Percentiles rank a stretch among this genome's conserved stretches.
These are phyloP conservation scores for Pyxicephalus adspersus DNA, from an alignment of 2,113 vertebrate species.

Conservation along the genomic window DNA sequence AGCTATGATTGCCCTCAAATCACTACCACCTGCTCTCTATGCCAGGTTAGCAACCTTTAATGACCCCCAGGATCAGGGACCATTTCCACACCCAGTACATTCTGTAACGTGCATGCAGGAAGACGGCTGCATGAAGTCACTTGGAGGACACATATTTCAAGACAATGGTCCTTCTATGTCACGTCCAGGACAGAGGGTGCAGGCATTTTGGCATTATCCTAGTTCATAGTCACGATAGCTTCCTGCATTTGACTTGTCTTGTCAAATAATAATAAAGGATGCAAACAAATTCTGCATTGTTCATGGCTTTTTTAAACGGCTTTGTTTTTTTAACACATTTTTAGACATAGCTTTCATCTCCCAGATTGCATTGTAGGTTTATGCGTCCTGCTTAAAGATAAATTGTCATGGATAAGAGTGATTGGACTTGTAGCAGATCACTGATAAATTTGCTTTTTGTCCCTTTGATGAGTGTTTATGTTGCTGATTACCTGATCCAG, in stretches of 20 bases:
- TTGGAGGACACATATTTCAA: not conserved
- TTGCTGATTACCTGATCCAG: no score
- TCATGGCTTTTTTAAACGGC: not conserved
- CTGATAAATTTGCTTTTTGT: no score
- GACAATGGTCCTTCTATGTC: constrained; percentile 5
- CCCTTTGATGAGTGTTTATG: no score
- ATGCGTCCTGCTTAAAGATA: no score
- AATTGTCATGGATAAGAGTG: no score
- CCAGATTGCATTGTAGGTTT: no score
- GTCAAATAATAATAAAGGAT: not conserved
- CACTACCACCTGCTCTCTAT: no score
- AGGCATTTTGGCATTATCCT: not conserved
- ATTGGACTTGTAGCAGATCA: no score
- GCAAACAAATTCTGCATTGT: constrained; percentile 9
- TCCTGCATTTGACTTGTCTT: constrained; percentile 1
- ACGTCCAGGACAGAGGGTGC: not conserved
- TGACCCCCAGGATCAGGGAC: not conserved
- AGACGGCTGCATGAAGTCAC: not conserved
- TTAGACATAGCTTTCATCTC: no score
- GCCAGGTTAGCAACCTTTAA: not conserved
- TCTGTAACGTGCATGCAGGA: constrained; percentile 1
- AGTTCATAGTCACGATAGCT: constrained; percentile 14
- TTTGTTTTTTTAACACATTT: not conserved
- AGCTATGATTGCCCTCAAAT: no score
- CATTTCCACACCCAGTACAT: not conserved